A percentile compares a stretch with the other conserved stretches of the same genome.
Evolutionary conservation across 2,113 vertebrate species (phyloP).

Genomic region (Dolichotis patagonum): DNA sequence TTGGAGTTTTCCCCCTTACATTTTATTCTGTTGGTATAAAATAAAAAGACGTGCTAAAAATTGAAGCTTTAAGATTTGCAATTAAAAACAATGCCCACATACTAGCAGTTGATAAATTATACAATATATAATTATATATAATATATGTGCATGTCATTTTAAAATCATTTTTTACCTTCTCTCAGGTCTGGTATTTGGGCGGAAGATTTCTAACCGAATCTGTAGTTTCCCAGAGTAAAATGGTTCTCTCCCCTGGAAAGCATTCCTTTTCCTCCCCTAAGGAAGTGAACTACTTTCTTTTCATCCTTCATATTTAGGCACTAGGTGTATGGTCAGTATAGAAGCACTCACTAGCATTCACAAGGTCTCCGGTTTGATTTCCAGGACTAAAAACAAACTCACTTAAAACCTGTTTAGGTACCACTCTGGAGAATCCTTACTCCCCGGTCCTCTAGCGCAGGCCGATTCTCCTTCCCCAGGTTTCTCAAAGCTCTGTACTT

Average conservation of each 20-base stretch:
- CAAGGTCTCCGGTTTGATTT: not conserved
- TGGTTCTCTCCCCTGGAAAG: not conserved
- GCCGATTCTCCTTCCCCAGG: not conserved
- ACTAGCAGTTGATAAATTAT: not conserved
- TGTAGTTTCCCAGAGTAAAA: not conserved
- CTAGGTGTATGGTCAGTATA: not conserved
- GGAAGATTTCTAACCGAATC: not conserved
- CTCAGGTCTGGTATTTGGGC: not conserved
- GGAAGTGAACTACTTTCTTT: not conserved
- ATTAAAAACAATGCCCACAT: not conserved
- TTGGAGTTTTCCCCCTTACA: not conserved
- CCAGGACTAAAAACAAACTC: not conserved
- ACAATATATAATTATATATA: not conserved
- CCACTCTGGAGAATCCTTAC: not conserved
- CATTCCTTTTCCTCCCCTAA: not conserved
- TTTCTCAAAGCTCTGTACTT: not conserved
- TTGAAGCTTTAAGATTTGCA: not conserved
- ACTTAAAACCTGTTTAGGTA: not conserved
- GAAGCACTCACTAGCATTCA: not conserved
- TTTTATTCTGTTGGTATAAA: not conserved
- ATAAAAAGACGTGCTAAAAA: conserved; percentile 16
- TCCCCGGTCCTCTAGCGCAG: not conserved
- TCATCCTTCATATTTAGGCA: not conserved
- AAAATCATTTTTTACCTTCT: not conserved
- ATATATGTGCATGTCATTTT: not conserved